Evolutionary conservation across 2,113 vertebrate species (phyloP), one percentile per base, ranked within the genome.

Genomic region (Perca schrenkii): DNA sequence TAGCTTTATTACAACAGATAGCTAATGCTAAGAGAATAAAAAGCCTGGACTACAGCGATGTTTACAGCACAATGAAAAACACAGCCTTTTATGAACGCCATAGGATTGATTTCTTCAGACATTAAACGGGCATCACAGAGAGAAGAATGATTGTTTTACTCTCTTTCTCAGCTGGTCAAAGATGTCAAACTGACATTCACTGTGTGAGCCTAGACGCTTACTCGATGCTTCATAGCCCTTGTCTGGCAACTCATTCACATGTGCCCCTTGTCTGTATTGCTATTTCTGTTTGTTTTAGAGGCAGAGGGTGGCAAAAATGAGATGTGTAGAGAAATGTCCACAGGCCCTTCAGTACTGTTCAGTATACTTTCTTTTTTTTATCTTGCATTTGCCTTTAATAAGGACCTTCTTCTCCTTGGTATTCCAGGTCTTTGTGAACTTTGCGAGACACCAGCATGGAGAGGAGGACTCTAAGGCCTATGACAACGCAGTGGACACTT

Each of bases 351-450:
- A 56, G n/a, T 8, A 3, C 13, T 72, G 19, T 74, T 49, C 22
- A 22, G 67, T 78, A 21, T 64, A 28, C 13, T 1, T 40, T 5
- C 10, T 25, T 67, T 65, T 22, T 34, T 34, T 34, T 34, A 34
- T 65, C 43, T 84, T 77, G 75, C 13, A 25, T 72, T 83, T 64
- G 25, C 28, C 22, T 64, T 49, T 74, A 72, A 85, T 74, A 72
- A 85, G 54, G 66, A 21, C 4, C 19, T 63, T 57, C 46, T 50
- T 53, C 13, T 79, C 54, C 40, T 49, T 81, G 5, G 40, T 61
- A 53, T 85, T 82, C n/a, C 88, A 95, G 94, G 94, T 95, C 57
- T 95, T 95, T 82, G 94, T 95, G 74, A 95, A 94, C 81, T 95
- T 95, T 88, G 94, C 94, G 0, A 88, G 34, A 21, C 77, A 92